Conservation (phyloP, 2,113 vertebrate genomes). For the Lophura nycthemera region DNA sequence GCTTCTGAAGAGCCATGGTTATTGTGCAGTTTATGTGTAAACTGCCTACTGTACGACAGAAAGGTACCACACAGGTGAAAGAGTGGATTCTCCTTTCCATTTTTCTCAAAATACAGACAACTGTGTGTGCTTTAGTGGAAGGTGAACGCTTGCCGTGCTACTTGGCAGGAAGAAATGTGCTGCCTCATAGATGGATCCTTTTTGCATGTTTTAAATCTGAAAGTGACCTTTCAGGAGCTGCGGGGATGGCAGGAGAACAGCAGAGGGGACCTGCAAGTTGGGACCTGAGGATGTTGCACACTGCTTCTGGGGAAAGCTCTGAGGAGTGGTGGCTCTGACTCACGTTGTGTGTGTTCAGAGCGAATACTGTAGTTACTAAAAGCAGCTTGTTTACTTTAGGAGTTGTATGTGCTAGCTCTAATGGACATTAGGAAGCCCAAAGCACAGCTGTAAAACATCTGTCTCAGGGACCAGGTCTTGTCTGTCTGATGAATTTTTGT, state of each 20-base stretch:
- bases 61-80: not conserved
- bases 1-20: not conserved
- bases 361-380: slow-evolving; percentile 56
- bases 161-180: accelerated
- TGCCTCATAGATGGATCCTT: not conserved
- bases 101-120: not conserved
- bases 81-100: not conserved
- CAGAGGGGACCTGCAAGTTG: not conserved
- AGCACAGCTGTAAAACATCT: slow-evolving; percentile 63
- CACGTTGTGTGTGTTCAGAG: slow-evolving; percentile 38
- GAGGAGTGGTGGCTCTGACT: slow-evolving; percentile 34
- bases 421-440: slow-evolving; percentile 62
- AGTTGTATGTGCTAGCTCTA: slow-evolving; percentile 64
- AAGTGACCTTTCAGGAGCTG: not conserved
- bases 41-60: not conserved
- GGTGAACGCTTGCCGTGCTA: not conserved
- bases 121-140: not conserved
- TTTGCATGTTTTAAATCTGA: not conserved
- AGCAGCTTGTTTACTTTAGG: slow-evolving; percentile 72
- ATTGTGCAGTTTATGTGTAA: not conserved
- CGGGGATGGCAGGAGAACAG: not conserved
- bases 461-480: slow-evolving; percentile 48
- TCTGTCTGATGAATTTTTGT: slow-evolving; percentile 40
- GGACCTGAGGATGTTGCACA: not conserved
- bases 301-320: not conserved